phyloP scores from a whole-genome alignment of 2,113 vertebrate genomes.

The Heliornis fulica region DNA sequence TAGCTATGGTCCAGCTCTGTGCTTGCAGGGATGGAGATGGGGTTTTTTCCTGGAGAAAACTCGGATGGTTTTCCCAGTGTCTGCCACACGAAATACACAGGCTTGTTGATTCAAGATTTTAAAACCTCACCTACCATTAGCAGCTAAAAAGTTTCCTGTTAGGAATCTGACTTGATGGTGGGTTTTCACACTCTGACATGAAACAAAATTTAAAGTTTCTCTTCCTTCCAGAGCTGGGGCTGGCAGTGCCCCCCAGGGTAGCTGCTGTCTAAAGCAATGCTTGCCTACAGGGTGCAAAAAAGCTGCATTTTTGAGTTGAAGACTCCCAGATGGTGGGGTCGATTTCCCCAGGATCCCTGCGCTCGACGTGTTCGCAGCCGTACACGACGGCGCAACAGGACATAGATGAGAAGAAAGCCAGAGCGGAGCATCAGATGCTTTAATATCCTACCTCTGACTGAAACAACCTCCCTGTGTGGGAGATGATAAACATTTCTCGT shows the following conservation, averaged over 20 bases:
- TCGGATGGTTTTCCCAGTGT: background rate
- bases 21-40: background rate
- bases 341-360: background rate
- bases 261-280: background rate
- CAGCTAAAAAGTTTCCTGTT: background rate
- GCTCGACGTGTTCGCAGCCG: background rate
- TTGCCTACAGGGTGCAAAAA: rapidly evolving
- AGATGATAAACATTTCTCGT: constrained; percentile 73
- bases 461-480: constrained; percentile 62
- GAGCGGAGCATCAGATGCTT: background rate
- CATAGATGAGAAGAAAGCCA: background rate
- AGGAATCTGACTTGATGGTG: background rate
- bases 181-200: background rate
- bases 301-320: background rate
- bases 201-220: background rate
- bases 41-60: background rate
- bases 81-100: background rate
- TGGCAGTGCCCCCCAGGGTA: background rate
- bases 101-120: background rate
- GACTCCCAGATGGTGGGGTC: background rate
- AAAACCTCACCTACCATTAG: background rate
- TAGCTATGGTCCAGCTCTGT: background rate
- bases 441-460: constrained; percentile 61
- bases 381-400: background rate
- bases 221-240: rapidly evolving